These are phyloP conservation scores for Bovichtus diacanthus DNA, from an alignment of 2,797 vertebrate species.

Conservation along the genomic window DNA sequence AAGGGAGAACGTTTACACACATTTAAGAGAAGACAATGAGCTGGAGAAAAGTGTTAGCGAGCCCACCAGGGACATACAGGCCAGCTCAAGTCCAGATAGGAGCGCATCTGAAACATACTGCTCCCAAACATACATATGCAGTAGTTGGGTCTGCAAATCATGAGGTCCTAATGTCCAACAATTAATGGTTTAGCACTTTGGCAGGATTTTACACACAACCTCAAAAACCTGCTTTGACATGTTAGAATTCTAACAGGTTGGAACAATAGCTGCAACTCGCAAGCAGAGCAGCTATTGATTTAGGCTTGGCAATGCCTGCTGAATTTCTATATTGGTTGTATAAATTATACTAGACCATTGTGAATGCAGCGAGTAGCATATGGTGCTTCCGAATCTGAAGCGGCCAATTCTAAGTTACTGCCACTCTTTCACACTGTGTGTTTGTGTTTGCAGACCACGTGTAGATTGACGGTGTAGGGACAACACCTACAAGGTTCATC, in stretches of 20 bases:
- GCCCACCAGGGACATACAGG: slow-evolving; percentile 23
- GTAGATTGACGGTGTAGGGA: slow-evolving; percentile 21
- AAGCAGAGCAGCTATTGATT: background rate
- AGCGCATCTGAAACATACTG: background rate
- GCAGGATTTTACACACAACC: slow-evolving; percentile 7
- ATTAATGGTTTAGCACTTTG: background rate
- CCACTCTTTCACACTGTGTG: background rate
- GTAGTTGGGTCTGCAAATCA: slow-evolving; percentile 10
- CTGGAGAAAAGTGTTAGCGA: slow-evolving; percentile 25
- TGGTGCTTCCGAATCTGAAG: background rate
- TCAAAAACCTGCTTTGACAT: slow-evolving; percentile 14
- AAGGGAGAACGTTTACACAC: slow-evolving; percentile 48
- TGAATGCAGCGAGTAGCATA: background rate
- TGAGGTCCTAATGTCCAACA: background rate
- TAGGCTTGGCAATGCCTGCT: background rate
- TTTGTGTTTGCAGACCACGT: slow-evolving; percentile 20
- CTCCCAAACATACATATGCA: background rate
- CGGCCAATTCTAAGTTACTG: background rate
- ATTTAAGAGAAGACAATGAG: slow-evolving; percentile 42
- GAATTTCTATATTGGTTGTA: background rate
- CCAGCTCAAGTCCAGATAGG: background rate
- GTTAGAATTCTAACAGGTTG: slow-evolving; percentile 10
- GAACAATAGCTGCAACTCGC: slow-evolving; percentile 4
- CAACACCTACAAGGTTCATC: background rate
- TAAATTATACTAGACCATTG: background rate